These are phyloP conservation scores for Eristalis intricaria DNA, from an alignment of 2,888 invertebrate species.

Conservation along the genomic window DNA sequence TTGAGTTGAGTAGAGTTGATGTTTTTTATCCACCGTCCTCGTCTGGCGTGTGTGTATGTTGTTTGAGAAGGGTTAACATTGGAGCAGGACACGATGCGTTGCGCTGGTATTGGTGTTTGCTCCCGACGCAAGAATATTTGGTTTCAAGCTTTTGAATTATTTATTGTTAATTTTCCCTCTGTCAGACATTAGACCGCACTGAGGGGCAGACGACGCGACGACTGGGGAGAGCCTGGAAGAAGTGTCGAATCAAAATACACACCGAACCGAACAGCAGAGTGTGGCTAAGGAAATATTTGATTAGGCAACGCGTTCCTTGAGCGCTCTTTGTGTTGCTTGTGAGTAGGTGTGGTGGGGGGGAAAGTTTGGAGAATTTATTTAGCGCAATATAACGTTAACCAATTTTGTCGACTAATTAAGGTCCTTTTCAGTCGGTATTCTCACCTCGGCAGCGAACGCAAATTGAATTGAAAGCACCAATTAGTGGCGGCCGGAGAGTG, in stretches of 20 bases:
- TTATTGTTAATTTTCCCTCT: conserved; percentile 65
- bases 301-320: conserved; percentile 22
- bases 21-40: not conserved
- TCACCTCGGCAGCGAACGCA: conserved; percentile 38
- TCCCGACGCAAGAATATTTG: conserved; percentile 35
- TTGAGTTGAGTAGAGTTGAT: not conserved
- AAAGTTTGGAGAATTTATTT: conserved; percentile 59
- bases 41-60: not conserved
- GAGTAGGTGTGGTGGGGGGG: not conserved
- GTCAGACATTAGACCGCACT: conserved; percentile 31
- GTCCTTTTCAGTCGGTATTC: conserved; percentile 39
- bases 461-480: conserved; percentile 54
- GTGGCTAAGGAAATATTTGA: conserved; percentile 59
- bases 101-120: conserved; percentile 2
- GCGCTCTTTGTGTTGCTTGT: not conserved
- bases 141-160: conserved; percentile 66
- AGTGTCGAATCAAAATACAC: conserved; percentile 13
- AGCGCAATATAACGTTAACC: conserved; percentile 46
- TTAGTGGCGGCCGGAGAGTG: conserved; percentile 11
- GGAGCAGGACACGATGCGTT: not conserved
- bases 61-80: conserved; percentile 29
- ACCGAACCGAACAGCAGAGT: not conserved
- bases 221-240: not conserved
- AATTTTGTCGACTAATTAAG: conserved; percentile 56
- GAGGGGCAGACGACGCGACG: not conserved